Evolutionary conservation across 2,113 vertebrate species (phyloP).

Genomic region (Crypturellus undulatus): DNA sequence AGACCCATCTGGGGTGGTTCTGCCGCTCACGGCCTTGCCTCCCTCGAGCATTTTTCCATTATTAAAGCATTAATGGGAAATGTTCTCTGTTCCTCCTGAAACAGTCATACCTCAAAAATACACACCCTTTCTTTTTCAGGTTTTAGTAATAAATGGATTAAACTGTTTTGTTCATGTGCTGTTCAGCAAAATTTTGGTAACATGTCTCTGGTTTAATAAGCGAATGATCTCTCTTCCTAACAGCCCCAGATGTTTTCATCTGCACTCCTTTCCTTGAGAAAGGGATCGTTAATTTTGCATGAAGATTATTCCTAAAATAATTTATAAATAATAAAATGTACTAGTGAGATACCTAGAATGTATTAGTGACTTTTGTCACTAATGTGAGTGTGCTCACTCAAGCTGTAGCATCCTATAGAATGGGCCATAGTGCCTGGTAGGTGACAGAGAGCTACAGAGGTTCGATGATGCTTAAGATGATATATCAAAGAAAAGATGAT

Average conservation of each 20-base stretch:
- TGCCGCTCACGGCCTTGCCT: neutral
- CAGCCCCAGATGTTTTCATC: neutral
- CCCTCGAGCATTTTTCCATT: constrained; percentile 47
- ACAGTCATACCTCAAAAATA: neutral
- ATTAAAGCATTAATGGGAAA: constrained; percentile 29
- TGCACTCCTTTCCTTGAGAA: neutral
- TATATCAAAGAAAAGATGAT: neutral
- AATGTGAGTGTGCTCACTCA: neutral
- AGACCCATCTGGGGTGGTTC: neutral
- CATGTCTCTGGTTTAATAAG: neutral
- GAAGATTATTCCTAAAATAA: neutral
- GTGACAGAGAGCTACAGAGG: neutral
- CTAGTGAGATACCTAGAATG: neutral
- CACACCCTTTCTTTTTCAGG: neutral
- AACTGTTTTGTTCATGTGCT: neutral
- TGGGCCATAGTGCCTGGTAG: neutral
- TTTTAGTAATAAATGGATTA: neutral
- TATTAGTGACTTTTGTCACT: neutral
- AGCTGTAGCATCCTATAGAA: neutral
- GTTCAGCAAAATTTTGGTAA: neutral
- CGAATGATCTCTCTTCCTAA: neutral
- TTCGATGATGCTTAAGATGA: neutral
- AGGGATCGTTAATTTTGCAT: neutral
- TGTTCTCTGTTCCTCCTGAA: neutral
- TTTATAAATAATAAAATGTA: too few species aligned